Conservation (phyloP, 2,113 vertebrate genomes). For the Myotis brandtii region DNA sequence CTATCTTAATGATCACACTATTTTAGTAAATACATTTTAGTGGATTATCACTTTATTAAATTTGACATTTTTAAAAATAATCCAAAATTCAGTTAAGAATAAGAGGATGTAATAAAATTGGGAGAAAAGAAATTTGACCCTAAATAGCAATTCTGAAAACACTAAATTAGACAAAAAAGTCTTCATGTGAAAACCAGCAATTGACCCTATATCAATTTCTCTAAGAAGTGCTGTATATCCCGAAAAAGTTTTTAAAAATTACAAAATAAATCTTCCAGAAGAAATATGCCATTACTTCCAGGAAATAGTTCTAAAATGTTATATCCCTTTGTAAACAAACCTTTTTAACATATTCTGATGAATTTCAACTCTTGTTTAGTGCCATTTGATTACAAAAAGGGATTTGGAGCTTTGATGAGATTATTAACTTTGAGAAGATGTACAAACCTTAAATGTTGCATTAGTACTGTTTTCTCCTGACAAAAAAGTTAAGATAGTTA, state of each 20-base stretch:
- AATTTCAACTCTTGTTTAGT: constrained; percentile 49
- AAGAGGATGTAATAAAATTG: constrained; percentile 78
- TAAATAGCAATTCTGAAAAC: constrained; percentile 79
- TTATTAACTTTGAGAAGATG: constrained; percentile 13
- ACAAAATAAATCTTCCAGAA: constrained; percentile 21
- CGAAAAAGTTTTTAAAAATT: constrained; percentile 54
- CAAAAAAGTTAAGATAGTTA: neutral
- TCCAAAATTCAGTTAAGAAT: constrained; percentile 48
- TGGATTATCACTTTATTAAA: constrained; percentile 52
- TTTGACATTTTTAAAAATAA: constrained; percentile 47
- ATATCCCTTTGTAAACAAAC: neutral
- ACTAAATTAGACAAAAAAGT: constrained; percentile 79
- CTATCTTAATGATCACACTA: neutral
- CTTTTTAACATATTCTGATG: neutral
- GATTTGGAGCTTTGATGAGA: neutral
- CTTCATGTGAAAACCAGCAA: constrained; percentile 79
- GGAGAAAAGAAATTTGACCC: constrained; percentile 76
- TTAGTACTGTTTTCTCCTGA: neutral
- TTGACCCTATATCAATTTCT: constrained; percentile 78
- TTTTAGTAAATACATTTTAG: constrained; percentile 24
- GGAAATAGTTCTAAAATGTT: constrained; percentile 24
- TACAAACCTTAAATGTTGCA: constrained; percentile 1
- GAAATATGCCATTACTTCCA: neutral
- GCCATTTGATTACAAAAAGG: constrained; percentile 8
- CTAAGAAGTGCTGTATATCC: constrained; percentile 71